Percentiles rank a stretch among this genome's conserved stretches.
phyloP scores from a whole-genome alignment of 2,888 invertebrate species.

The Cistogaster globosa region DNA sequence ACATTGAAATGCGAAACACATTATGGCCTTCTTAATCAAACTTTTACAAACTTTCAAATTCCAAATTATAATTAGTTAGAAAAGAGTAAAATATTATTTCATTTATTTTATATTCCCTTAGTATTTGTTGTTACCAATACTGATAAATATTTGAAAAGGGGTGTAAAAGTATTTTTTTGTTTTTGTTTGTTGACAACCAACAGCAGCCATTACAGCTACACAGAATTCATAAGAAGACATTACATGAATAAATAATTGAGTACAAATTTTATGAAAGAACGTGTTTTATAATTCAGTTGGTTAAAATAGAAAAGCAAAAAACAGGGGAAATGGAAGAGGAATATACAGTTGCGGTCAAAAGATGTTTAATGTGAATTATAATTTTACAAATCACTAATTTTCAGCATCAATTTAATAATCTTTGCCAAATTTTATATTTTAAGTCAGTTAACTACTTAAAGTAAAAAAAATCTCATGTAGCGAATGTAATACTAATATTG shows the following conservation, averaged over 20 bases:
- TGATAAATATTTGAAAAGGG: conserved; percentile 63
- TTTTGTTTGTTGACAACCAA: conserved; percentile 46
- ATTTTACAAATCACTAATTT: too few relatives aligned
- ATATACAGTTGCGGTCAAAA: background rate
- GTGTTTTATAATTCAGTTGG: conserved; percentile 28
- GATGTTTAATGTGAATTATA: too few relatives aligned
- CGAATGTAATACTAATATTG: too few relatives aligned
- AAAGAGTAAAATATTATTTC: conserved; percentile 49
- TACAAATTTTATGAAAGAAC: conserved; percentile 28
- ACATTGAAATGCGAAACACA: conserved; percentile 61
- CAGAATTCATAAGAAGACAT: conserved; percentile 52
- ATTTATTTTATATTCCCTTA: conserved; percentile 19
- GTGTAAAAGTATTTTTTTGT: conserved; percentile 15
- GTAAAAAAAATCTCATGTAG: too few relatives aligned
- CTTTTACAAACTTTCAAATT: conserved; percentile 78
- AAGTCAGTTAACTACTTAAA: too few relatives aligned
- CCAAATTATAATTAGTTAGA: conserved; percentile 81
- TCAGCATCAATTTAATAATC: too few relatives aligned
- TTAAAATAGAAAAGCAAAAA: background rate
- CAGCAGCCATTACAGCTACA: conserved; percentile 46
- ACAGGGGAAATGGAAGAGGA: background rate
- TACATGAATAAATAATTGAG: conserved; percentile 68
- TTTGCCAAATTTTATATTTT: too few relatives aligned
- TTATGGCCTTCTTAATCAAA: conserved; percentile 48
- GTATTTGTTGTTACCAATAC: conserved; percentile 16